A percentile compares a stretch with the other conserved stretches of the same genome.
Evolutionary conservation across 2,888 invertebrate genomes (phyloP).

Genomic region (Drosophila nr. medialis): DNA sequence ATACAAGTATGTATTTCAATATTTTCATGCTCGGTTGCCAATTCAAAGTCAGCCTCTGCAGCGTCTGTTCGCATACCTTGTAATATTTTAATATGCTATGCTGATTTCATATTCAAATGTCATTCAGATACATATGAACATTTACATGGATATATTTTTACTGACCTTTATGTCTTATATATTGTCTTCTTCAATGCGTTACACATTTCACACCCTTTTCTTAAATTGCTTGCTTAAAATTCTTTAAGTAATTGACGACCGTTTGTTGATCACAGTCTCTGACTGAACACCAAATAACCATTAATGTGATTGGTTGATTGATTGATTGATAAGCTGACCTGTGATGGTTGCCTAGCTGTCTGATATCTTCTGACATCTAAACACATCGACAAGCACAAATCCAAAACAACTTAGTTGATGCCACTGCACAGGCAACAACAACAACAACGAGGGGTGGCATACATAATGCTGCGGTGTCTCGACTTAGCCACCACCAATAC

Average conservation of each 20-base stretch:
- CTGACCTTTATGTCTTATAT: too few species aligned
- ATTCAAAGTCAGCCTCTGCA: conserved; percentile 24
- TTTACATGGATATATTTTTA: background rate
- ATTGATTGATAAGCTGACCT: conserved; percentile 22
- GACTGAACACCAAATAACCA: background rate
- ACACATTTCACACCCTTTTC: too few species aligned
- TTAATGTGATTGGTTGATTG: background rate
- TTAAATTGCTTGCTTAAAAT: background rate
- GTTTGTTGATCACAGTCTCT: background rate
- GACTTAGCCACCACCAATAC: background rate
- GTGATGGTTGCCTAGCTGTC: conserved; percentile 3
- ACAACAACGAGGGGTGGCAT: background rate
- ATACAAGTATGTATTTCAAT: conserved; percentile 51
- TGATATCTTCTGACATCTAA: background rate
- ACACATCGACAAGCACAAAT: conserved; percentile 20
- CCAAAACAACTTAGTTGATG: conserved; percentile 32
- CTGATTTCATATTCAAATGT: background rate
- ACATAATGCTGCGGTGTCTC: conserved; percentile 17
- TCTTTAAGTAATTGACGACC: background rate
- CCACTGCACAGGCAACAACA: conserved; percentile 16
- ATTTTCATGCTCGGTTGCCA: conserved; percentile 53
- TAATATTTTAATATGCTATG: background rate
- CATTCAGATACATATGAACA: background rate
- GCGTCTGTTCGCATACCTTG: conserved; percentile 11
- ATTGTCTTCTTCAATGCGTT: too few species aligned